phyloP scores from a whole-genome alignment of 2,888 invertebrate species.

The Leptura quadrifasciata region DNA sequence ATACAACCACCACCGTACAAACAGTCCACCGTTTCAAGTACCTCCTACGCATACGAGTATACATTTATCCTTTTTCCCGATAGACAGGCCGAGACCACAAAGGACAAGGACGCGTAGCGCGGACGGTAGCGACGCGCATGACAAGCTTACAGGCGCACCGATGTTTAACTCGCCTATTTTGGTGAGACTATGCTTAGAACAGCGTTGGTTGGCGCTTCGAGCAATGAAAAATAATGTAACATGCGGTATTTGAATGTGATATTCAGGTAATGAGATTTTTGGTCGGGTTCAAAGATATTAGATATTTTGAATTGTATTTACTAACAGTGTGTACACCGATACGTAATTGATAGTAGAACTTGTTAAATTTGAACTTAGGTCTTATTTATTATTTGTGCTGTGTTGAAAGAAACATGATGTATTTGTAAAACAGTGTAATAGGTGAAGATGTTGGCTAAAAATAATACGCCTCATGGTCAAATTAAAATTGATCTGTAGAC shows the following conservation, averaged over 20 bases:
- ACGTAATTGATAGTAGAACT: neutral
- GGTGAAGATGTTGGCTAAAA: neutral
- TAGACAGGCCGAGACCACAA: neutral
- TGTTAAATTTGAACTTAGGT: neutral
- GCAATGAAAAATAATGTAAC: conserved; percentile 6
- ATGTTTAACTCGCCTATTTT: conserved; percentile 56
- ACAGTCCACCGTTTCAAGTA: neutral
- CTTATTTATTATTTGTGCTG: neutral
- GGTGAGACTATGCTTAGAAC: conserved; percentile 43
- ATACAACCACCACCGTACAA: conserved; percentile 1
- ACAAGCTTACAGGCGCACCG: conserved; percentile 37
- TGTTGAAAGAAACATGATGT: neutral
- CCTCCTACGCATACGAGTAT: conserved; percentile 20
- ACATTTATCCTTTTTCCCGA: neutral
- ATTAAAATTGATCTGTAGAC: neutral
- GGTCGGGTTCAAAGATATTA: conserved; percentile 6
- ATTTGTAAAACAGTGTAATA: neutral
- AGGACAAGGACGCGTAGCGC: conserved; percentile 16
- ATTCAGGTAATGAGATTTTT: conserved; percentile 52
- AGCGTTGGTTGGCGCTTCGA: neutral
- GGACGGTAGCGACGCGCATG: conserved; percentile 42
- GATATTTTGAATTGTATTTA: neutral
- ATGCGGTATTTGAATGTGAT: conserved; percentile 21
- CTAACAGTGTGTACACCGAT: neutral
- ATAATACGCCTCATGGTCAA: neutral